Evolutionary conservation across 2,888 invertebrate genomes (phyloP).

Genomic region (Panzeria rudis): DNA sequence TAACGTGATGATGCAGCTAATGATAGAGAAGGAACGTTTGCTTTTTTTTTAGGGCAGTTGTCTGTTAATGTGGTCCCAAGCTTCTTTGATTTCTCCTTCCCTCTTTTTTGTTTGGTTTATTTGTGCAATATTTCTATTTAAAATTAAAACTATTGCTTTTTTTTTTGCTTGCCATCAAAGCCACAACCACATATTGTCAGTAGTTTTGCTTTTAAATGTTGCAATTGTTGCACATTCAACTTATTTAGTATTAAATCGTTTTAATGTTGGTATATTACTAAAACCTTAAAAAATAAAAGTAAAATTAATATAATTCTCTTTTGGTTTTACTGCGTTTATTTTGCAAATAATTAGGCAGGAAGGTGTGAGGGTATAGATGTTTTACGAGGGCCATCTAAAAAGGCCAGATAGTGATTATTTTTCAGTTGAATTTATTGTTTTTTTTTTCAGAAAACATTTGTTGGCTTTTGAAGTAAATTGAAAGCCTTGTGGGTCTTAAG

Average conservation of each 20-base stretch:
- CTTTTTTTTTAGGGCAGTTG: slow-evolving; percentile 44
- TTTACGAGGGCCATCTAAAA: background rate
- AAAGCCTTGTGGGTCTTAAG: background rate
- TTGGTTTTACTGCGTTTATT: background rate
- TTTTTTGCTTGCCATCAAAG: slow-evolving; percentile 46
- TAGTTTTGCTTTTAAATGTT: slow-evolving; percentile 58
- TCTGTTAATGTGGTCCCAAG: slow-evolving; percentile 31
- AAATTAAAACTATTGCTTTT: slow-evolving; percentile 13
- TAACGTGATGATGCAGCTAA: slow-evolving; percentile 26
- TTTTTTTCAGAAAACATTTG: background rate
- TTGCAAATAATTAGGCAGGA: background rate
- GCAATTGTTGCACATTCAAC: slow-evolving; percentile 60
- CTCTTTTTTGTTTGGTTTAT: background rate
- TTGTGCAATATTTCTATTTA: slow-evolving; percentile 38
- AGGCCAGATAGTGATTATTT: background rate
- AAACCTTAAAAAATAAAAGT: slow-evolving; percentile 20
- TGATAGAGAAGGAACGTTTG: background rate
- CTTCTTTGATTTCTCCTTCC: slow-evolving; percentile 14
- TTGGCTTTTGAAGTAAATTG: too few species aligned
- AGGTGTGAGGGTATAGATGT: background rate
- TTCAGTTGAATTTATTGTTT: background rate
- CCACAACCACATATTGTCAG: slow-evolving; percentile 65
- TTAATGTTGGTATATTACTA: slow-evolving; percentile 38
- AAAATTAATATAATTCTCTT: background rate
- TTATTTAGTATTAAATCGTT: slow-evolving; percentile 42